Conservation (phyloP, 1,140 invertebrate genomes). For the Maconellicoccus hirsutus region DNA sequence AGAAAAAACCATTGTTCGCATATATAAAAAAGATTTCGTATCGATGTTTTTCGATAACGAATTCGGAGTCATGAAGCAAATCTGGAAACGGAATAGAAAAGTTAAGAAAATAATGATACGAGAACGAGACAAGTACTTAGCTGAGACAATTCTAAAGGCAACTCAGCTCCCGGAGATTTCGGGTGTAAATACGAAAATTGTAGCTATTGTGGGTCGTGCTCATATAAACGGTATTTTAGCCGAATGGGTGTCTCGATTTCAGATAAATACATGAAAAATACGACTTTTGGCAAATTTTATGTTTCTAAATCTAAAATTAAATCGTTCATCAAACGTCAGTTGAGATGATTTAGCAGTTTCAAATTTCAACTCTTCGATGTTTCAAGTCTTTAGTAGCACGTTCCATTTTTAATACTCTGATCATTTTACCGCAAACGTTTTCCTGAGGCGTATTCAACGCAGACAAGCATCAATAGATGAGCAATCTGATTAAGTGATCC, state of each 20-base stretch:
- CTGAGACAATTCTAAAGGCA: background rate
- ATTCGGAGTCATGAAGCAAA: background rate
- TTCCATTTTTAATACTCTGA: too few relatives aligned
- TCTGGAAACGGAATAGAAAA: background rate
- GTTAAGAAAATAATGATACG: background rate
- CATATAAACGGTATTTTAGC: background rate
- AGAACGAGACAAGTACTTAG: background rate
- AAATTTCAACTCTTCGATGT: too few relatives aligned
- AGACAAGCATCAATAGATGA: too few relatives aligned
- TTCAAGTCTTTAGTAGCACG: too few relatives aligned
- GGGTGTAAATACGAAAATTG: background rate
- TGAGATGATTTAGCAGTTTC: too few relatives aligned
- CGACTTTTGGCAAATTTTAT: too few relatives aligned
- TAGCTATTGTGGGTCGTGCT: background rate
- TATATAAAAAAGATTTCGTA: background rate
- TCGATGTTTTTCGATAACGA: background rate
- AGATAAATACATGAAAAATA: background rate
- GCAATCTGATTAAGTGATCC: too few relatives aligned
- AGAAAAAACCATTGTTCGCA: background rate
- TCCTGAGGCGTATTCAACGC: too few relatives aligned
- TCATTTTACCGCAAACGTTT: too few relatives aligned
- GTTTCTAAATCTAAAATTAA: too few relatives aligned
- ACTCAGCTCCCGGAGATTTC: background rate
- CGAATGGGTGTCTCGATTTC: background rate
- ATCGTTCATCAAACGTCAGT: too few relatives aligned